A percentile compares a stretch with the other conserved stretches of the same genome.
Evolutionary conservation across 2,113 vertebrate genomes (phyloP).

Genomic region (Meriones unguiculatus): DNA sequence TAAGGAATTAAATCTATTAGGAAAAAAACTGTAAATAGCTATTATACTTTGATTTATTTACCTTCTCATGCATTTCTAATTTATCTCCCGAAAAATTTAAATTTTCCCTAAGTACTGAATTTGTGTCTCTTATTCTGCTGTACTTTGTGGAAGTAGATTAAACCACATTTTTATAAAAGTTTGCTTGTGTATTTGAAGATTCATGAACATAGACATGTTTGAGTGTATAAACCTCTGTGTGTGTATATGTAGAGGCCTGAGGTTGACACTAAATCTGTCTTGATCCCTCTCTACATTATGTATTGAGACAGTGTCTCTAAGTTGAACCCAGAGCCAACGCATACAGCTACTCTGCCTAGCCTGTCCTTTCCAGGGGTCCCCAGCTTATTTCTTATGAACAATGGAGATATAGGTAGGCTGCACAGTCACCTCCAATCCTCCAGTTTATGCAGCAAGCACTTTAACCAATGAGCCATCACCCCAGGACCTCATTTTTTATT

Average conservation of each 20-base stretch:
- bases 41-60: constrained; percentile 20
- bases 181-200: background rate
- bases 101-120: background rate
- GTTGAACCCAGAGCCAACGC: background rate
- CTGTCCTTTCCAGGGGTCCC: too few species aligned
- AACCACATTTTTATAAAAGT: background rate
- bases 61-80: background rate
- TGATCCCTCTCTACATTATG: background rate
- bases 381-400: background rate
- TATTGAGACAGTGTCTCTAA: background rate
- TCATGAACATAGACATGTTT: background rate
- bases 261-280: background rate
- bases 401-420: background rate
- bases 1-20: background rate
- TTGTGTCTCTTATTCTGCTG: background rate
- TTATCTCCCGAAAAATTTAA: background rate
- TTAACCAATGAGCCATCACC: background rate
- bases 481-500: background rate
- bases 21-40: constrained; percentile 21
- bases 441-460: background rate
- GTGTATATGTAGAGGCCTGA: background rate
- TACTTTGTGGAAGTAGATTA: background rate
- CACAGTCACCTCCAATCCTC: background rate
- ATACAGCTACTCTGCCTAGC: too few species aligned
- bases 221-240: too few species aligned